A percentile compares a stretch with the other conserved stretches of the same genome.
These are phyloP conservation scores for Melanotaenia pygmaea DNA, from an alignment of 2,797 vertebrate species.

Conservation along the genomic window DNA sequence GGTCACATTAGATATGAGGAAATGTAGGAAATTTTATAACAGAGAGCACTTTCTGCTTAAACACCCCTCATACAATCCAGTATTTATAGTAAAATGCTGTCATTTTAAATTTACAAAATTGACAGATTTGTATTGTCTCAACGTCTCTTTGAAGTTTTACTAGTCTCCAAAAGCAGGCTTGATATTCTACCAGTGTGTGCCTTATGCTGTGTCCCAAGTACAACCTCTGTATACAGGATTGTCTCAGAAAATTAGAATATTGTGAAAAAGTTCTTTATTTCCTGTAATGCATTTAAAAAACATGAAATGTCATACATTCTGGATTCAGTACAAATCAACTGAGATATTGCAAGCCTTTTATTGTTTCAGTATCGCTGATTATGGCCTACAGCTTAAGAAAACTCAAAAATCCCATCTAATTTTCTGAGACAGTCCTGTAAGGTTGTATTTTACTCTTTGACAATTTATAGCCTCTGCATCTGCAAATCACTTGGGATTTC, in stretches of 20 bases:
- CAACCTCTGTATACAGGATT: neutral
- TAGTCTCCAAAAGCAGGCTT: neutral
- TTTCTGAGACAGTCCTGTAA: too few relatives aligned
- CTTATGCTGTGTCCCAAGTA: too few relatives aligned
- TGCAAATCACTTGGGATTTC: neutral
- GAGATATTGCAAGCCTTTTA: too few relatives aligned
- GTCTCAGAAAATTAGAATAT: too few relatives aligned
- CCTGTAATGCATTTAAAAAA: too few relatives aligned
- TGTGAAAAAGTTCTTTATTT: too few relatives aligned
- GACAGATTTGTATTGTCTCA: neutral
- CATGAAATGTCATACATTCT: too few relatives aligned
- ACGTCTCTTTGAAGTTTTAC: neutral
- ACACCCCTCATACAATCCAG: neutral
- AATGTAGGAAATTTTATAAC: slow-evolving; percentile 22
- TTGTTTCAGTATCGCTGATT: too few relatives aligned
- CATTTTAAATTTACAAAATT: neutral
- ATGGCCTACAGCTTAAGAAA: too few relatives aligned
- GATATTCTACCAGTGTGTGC: neutral
- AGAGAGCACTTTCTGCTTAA: slow-evolving; percentile 10
- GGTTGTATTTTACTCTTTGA: neutral
- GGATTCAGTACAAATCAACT: too few relatives aligned
- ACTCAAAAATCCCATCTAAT: too few relatives aligned
- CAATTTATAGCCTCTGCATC: neutral
- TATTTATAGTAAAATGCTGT: neutral
- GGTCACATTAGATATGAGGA: slow-evolving; percentile 51